Evolutionary conservation across 2,797 vertebrate genomes (phyloP), one percentile per base, ranked within the genome.

Genomic region (Pseudocheirus occidentalis): DNA sequence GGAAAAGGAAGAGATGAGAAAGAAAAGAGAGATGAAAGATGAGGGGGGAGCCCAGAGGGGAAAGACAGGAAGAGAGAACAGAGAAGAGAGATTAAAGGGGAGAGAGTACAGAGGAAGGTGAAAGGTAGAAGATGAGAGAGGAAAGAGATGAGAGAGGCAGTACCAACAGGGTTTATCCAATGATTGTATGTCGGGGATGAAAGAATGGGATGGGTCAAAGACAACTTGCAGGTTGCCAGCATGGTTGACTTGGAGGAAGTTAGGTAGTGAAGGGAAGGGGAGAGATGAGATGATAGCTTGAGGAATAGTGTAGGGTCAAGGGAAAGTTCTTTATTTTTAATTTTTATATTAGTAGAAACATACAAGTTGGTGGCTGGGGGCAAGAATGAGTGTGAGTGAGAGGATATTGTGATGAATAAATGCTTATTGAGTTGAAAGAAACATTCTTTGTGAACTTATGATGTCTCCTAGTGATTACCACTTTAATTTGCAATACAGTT

Each of bases 121-220:
- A 81, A 81, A 81, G 73, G 73, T 81, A 81, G 40, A 46, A 81
- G 73, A 81, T 81, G 73, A 81, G 73, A 81, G 40, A 81, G 40
- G 40, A 81, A 27, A 81, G 40, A 81, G 73, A 81, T 46, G 73
- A 81, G 40, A 81, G n/a, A 81, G 73, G 73, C 73, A 46, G 73
- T 46, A 46, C 73, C 73, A 46, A 46, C 73, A 81, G 73, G 73
- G 73, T 81, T 24, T 81, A 40, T 46, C 73, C 46, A 81, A 81
- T 81, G 73, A 81, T 81, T 81, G 73, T 46, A 81, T 81, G 21
- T 81, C 46, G 40, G 24, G 73, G 73, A 81, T 81, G 73, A 81
- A 81, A 81, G 73, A 81, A 81, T 81, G 40, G 40, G 73, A 81
- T 81, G 73, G 73, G 73, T 81, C 73, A 81, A 81, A 81, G 73